Evolutionary conservation across 2,888 invertebrate genomes (phyloP).

Genomic region (Trypoxylon attenuatum): DNA sequence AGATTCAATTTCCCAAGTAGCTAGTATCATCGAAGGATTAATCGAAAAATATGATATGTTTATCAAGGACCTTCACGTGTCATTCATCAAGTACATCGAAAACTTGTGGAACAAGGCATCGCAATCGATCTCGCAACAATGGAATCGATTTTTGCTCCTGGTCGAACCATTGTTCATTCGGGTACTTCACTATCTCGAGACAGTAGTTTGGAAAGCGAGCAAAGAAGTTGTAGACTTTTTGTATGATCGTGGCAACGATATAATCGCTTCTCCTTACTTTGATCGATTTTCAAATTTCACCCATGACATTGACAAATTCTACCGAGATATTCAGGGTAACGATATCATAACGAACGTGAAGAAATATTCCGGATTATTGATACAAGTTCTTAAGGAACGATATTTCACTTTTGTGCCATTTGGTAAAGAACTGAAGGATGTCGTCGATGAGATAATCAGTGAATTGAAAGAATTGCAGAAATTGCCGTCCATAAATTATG

Average conservation of each 20-base stretch:
- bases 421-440: constrained; percentile 80
- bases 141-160: constrained; percentile 83
- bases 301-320: constrained; percentile 86
- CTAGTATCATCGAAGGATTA: constrained; percentile 81
- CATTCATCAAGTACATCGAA: constrained; percentile 82
- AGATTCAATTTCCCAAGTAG: constrained; percentile 84
- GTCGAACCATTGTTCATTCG: constrained; percentile 88
- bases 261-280: constrained; percentile 88
- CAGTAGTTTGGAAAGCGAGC: constrained; percentile 83
- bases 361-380: constrained; percentile 83
- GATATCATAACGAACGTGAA: constrained; percentile 86
- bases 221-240: constrained; percentile 87
- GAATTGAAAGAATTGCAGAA: constrained; percentile 80
- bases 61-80: constrained; percentile 85
- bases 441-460: constrained; percentile 79
- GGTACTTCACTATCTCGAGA: constrained; percentile 85
- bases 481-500: constrained; percentile 78
- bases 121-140: constrained; percentile 80
- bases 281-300: constrained; percentile 87
- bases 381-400: constrained; percentile 81
- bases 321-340: constrained; percentile 85
- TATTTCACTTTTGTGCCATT: constrained; percentile 82
- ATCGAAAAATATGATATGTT: constrained; percentile 87
- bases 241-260: constrained; percentile 85
- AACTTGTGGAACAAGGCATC: constrained; percentile 84